Evolutionary conservation across 2,797 vertebrate species (phyloP), one percentile per base, ranked within the genome.

Genomic region (Tenualosa thibaudeaui): DNA sequence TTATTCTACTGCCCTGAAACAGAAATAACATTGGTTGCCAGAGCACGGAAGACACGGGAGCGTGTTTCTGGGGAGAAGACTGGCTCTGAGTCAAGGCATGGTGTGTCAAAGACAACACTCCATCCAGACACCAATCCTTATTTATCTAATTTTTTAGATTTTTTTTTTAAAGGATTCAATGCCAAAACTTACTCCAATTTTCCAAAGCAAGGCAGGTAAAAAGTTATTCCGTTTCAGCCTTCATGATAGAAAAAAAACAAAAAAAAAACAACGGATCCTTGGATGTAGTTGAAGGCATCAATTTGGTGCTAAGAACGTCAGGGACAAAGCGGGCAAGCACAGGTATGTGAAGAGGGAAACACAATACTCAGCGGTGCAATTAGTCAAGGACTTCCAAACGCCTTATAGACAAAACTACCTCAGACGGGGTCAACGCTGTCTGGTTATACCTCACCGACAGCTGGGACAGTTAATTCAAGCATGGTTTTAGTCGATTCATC

Each of bases 111-210:
- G 83, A 86, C 71, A 82, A 81, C 85, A 81, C 86, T 81, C 51
- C 68, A 10, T 43, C 82, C 68, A 37, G 24, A 12, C 58, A 60
- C 58, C 3, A 60, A 60, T 19, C 1, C 87, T 84, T 86, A 51
- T 51, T 51, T 51, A 6, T 51, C 3, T 9, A 5, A 5, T 9
- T 9, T 9, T 51, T 51, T 51, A n/a, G n/a, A n/a, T n/a, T 4
- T 53, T 53, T 13, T 51, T 53, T 89, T 86, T 82, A 81, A n/a
- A 37, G 40, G 60, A 81, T 84, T 84, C 85, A 50, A 13, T 60
- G 90, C 87, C 90, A 91, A 90, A 90, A 65, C 88, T 87, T 82
- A 84, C 22, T 89, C 87, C 86, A 89, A 87, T 90, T 92, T 92
- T 87, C 71, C 89, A 85, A 87, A 91, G 50, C 60, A 58, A 85